A percentile compares a stretch with the other conserved stretches of the same genome.
Conservation (phyloP, 2,888 invertebrate genomes). For the Cosmorhoe ocellata region DNA sequence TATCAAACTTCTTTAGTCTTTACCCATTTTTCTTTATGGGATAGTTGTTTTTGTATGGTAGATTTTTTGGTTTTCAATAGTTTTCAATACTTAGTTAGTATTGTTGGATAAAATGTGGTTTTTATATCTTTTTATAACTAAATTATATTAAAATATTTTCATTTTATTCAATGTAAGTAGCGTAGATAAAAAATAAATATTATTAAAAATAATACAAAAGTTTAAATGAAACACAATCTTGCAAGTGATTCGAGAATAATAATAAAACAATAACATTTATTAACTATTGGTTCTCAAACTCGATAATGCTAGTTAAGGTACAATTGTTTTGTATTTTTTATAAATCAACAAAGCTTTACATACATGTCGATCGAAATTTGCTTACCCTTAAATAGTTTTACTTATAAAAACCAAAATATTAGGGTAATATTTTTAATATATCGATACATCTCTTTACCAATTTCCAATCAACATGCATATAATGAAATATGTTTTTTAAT, state of each 20-base stretch:
- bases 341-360: conserved; percentile 73
- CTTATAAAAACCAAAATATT: conserved; percentile 27
- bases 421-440: conserved; percentile 14
- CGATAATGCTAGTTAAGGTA: conserved; percentile 73
- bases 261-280: conserved; percentile 81
- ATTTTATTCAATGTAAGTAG: too few species aligned
- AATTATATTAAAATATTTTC: too few species aligned
- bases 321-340: conserved; percentile 72
- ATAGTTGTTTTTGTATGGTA: too few species aligned
- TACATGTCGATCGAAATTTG: conserved; percentile 51
- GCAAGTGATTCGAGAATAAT: conserved; percentile 82
- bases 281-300: conserved; percentile 78
- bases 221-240: conserved; percentile 69
- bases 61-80: too few species aligned
- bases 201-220: conserved; percentile 22
- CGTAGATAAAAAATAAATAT: too few species aligned
- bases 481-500: conserved; percentile 70
- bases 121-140: too few species aligned
- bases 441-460: conserved; percentile 3
- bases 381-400: conserved; percentile 12
- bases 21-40: too few species aligned
- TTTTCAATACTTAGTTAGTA: too few species aligned
- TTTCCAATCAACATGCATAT: conserved; percentile 56
- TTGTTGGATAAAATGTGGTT: too few species aligned
- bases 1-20: too few species aligned